Evolutionary conservation across 2,797 vertebrate genomes (phyloP).

Genomic region (Sternarchorhynchus goeldii): DNA sequence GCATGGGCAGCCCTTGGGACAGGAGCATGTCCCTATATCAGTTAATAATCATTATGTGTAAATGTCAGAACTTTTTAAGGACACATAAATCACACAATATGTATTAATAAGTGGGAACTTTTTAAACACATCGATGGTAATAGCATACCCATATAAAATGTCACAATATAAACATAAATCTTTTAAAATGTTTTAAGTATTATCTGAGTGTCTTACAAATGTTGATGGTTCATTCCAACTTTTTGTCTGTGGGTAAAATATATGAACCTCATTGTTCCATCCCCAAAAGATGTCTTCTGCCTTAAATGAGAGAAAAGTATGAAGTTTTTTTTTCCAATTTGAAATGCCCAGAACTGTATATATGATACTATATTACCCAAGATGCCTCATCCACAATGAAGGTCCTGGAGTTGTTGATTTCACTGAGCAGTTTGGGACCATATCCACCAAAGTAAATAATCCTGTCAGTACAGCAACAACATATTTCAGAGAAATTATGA

Average conservation of each 20-base stretch:
- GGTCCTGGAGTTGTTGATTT: slow-evolving; percentile 77
- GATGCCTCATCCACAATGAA: slow-evolving; percentile 92
- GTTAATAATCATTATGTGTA: slow-evolving; percentile 28
- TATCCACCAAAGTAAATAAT: slow-evolving; percentile 95
- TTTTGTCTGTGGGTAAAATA: slow-evolving; percentile 83
- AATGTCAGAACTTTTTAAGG: neutral
- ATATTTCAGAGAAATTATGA: neutral
- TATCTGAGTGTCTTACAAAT: slow-evolving; percentile 70
- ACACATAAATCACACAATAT: neutral
- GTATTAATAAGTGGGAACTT: neutral
- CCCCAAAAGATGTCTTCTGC: slow-evolving; percentile 89
- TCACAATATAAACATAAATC: neutral
- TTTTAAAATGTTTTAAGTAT: neutral
- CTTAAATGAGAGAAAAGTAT: slow-evolving; percentile 65
- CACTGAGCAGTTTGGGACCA: slow-evolving; percentile 84
- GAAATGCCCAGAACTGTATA: neutral
- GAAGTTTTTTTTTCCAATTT: neutral
- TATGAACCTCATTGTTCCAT: slow-evolving; percentile 93
- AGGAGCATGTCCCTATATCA: slow-evolving; percentile 81
- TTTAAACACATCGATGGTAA: neutral
- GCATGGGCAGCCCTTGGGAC: slow-evolving; percentile 90
- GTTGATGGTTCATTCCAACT: slow-evolving; percentile 85
- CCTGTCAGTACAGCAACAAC: slow-evolving; percentile 67
- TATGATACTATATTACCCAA: slow-evolving; percentile 78
- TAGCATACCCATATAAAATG: neutral